These are phyloP conservation scores for Cotesia congregata DNA, from an alignment of 2,888 invertebrate genomes.

Conservation along the genomic window DNA sequence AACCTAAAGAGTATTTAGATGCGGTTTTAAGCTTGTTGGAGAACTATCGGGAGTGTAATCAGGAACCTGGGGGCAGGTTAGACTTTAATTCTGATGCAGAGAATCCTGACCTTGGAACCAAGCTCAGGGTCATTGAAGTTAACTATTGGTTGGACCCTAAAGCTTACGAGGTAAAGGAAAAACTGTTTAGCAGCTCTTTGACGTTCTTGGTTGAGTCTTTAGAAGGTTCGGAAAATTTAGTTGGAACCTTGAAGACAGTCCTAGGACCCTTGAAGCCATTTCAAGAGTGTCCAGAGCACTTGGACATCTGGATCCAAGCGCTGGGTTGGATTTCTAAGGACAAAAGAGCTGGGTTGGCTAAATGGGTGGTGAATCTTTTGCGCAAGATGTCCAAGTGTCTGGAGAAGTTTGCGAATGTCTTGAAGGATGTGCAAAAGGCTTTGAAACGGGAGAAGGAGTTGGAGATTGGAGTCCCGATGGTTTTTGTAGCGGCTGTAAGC, in stretches of 20 bases:
- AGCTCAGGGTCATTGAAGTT: slow-evolving; percentile 69
- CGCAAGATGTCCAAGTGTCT: slow-evolving; percentile 36
- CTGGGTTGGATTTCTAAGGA: slow-evolving; percentile 58
- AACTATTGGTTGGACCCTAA: slow-evolving; percentile 65
- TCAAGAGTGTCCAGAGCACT: slow-evolving; percentile 76
- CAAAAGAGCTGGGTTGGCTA: slow-evolving; percentile 53
- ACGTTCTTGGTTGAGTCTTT: slow-evolving; percentile 57
- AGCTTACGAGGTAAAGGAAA: slow-evolving; percentile 60
- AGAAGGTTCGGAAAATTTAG: slow-evolving; percentile 50
- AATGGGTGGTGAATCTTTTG: slow-evolving; percentile 60
- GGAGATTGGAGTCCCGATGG: slow-evolving; percentile 52
- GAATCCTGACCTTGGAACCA: slow-evolving; percentile 53
- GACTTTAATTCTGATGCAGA: slow-evolving; percentile 44
- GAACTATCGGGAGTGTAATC: slow-evolving; percentile 65
- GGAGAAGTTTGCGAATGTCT: not conserved
- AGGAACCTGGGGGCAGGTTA: slow-evolving; percentile 14
- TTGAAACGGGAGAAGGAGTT: not conserved
- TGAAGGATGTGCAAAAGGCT: not conserved
- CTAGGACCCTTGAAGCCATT: slow-evolving; percentile 78
- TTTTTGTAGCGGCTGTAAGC: slow-evolving; percentile 65
- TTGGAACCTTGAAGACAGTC: slow-evolving; percentile 73
- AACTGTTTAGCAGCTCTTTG: slow-evolving; percentile 55
- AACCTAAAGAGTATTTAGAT: too few relatives aligned
- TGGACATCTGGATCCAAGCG: slow-evolving; percentile 78
- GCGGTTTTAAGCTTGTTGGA: slow-evolving; percentile 74